phyloP scores from a whole-genome alignment of 2,888 invertebrate genomes.

The Tholera decimalis region DNA sequence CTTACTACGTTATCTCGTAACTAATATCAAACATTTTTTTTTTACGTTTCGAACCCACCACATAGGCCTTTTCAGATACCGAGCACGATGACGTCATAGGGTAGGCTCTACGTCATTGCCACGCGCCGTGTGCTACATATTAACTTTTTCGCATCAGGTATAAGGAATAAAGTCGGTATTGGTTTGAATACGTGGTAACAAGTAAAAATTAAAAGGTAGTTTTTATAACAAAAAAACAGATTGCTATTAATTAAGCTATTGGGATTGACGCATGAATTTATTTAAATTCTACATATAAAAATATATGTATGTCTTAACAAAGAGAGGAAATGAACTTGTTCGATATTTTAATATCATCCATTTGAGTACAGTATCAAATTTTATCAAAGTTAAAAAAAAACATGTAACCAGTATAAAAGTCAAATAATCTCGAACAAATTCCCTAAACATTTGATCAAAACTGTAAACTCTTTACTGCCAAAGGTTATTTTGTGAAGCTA shows the following conservation, averaged over 20 bases:
- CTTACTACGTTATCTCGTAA: too few species aligned
- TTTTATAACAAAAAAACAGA: not conserved
- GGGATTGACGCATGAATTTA: not conserved
- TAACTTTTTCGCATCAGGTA: constrained; percentile 53
- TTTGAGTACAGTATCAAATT: not conserved
- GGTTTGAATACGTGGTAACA: constrained; percentile 1
- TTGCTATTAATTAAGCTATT: not conserved
- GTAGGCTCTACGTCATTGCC: constrained; percentile 19
- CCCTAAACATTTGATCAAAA: not conserved
- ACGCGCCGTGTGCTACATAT: constrained; percentile 52
- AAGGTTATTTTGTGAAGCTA: not conserved
- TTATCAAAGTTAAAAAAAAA: not conserved
- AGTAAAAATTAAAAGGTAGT: not conserved
- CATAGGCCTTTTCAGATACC: constrained; percentile 11
- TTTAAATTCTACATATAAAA: not conserved
- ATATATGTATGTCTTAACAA: not conserved
- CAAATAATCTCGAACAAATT: constrained; percentile 1
- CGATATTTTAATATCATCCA: not conserved
- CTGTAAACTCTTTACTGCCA: not conserved
- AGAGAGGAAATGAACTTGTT: too few species aligned
- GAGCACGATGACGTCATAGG: constrained; percentile 38
- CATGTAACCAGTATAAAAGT: not conserved
- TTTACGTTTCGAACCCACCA: constrained; percentile 7
- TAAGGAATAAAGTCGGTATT: constrained; percentile 9
- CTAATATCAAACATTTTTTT: not conserved